Percentiles rank a stretch among this genome's conserved stretches.
These are phyloP conservation scores for Dorcus parallelipipedus DNA, from an alignment of 2,888 invertebrate species.

Conservation along the genomic window DNA sequence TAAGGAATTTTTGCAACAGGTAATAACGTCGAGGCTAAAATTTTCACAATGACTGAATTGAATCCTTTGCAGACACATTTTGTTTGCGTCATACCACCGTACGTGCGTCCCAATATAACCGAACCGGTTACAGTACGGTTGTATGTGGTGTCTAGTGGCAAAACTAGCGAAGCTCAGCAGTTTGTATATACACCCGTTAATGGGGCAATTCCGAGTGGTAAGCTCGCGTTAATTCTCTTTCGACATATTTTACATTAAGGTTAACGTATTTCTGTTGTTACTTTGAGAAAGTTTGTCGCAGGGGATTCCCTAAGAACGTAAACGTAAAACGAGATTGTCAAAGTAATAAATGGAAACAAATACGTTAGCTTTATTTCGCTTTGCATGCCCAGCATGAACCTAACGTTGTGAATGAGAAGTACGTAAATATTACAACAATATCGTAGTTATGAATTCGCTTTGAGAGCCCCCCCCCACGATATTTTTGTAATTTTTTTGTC, in stretches of 20 bases:
- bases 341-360: conserved; percentile 15
- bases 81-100: conserved; percentile 82
- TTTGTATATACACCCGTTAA: conserved; percentile 74
- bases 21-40: conserved; percentile 40
- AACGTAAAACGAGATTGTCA: conserved; percentile 4
- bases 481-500: too few species aligned
- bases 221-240: conserved; percentile 38
- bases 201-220: conserved; percentile 47
- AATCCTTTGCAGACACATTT: conserved; percentile 69
- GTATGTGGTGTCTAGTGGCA: conserved; percentile 79
- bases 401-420: conserved; percentile 33
- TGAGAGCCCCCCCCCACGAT: too few species aligned
- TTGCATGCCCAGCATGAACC: conserved; percentile 29
- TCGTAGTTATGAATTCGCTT: too few species aligned
- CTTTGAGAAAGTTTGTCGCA: conserved; percentile 23
- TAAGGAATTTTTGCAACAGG: conserved; percentile 86
- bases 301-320: not conserved
- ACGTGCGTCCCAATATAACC: conserved; percentile 62
- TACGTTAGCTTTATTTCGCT: conserved; percentile 25
- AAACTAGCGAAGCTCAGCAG: conserved; percentile 79
- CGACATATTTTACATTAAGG: too few species aligned
- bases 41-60: too few species aligned
- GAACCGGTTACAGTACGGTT: conserved; percentile 74
- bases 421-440: conserved; percentile 14
- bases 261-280: conserved; percentile 28